phyloP scores from a whole-genome alignment of 1,140 invertebrate species.

The Hyles vespertilio region DNA sequence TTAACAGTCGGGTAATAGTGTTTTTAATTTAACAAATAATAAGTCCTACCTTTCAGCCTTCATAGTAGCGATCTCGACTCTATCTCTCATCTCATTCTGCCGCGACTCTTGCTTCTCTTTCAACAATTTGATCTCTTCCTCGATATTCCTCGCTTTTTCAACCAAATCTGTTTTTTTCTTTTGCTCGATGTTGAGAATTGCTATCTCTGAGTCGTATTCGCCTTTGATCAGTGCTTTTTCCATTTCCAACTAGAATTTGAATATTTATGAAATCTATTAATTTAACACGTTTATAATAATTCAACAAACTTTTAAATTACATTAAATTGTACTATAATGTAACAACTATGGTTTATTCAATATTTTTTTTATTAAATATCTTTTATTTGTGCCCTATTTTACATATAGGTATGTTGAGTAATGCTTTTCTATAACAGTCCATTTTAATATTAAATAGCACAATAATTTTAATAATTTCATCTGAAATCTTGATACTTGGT shows the following conservation, averaged over 20 bases:
- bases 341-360: no score
- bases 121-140: conserved; percentile 71
- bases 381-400: no score
- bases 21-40: not conserved
- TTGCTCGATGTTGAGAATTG: conserved; percentile 85
- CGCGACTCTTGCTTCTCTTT: conserved; percentile 74
- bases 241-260: conserved; percentile 83
- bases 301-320: no score
- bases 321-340: no score
- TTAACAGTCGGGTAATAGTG: not conserved
- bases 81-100: conserved; percentile 78
- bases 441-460: no score
- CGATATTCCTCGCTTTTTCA: conserved; percentile 75
- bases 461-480: no score
- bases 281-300: no score
- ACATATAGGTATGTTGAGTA: no score
- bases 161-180: conserved; percentile 80
- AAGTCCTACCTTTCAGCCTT: conserved; percentile 57
- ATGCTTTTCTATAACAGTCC: no score
- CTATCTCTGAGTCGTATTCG: conserved; percentile 86
- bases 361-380: no score
- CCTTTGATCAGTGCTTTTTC: conserved; percentile 89
- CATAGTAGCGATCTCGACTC: conserved; percentile 74
- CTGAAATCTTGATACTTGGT: no score
- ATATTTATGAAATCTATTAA: no score